Evolutionary conservation across 2,888 invertebrate species (phyloP).

Genomic region (Drosophila histrio): DNA sequence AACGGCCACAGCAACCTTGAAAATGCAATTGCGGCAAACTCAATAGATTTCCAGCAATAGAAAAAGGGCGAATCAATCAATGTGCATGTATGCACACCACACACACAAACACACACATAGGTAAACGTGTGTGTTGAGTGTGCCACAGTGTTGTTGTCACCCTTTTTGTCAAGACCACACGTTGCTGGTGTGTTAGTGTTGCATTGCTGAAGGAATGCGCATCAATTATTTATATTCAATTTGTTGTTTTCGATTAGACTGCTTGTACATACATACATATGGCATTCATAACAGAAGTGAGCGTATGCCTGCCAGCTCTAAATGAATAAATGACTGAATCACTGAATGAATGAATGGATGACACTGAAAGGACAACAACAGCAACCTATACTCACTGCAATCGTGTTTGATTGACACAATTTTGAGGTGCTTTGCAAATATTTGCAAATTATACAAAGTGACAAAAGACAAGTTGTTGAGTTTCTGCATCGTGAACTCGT

Average conservation of each 20-base stretch:
- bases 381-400: slow-evolving; percentile 6
- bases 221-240: slow-evolving; percentile 77
- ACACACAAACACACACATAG: slow-evolving; percentile 4
- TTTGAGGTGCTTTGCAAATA: slow-evolving; percentile 31
- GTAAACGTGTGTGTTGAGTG: not conserved
- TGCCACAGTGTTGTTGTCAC: slow-evolving; percentile 36
- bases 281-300: slow-evolving; percentile 48
- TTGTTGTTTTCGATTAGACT: slow-evolving; percentile 72
- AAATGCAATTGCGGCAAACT: slow-evolving; percentile 39
- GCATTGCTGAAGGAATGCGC: slow-evolving; percentile 28
- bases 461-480: slow-evolving; percentile 30
- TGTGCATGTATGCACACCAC: slow-evolving; percentile 7
- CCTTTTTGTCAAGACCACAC: slow-evolving; percentile 4
- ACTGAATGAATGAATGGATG: slow-evolving; percentile 32
- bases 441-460: slow-evolving; percentile 35
- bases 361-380: slow-evolving; percentile 12
- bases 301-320: slow-evolving; percentile 6
- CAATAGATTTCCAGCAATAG: slow-evolving; percentile 52
- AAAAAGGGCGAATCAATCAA: slow-evolving; percentile 67
- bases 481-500: slow-evolving; percentile 12
- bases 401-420: slow-evolving; percentile 37
- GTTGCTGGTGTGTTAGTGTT: slow-evolving; percentile 13
- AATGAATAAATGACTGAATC: slow-evolving; percentile 36
- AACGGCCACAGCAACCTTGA: slow-evolving; percentile 47
- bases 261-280: slow-evolving; percentile 34